Evolutionary conservation across 2,888 invertebrate species (phyloP), one percentile per base, ranked within the genome.

Genomic region (Lobophora halterata): DNA sequence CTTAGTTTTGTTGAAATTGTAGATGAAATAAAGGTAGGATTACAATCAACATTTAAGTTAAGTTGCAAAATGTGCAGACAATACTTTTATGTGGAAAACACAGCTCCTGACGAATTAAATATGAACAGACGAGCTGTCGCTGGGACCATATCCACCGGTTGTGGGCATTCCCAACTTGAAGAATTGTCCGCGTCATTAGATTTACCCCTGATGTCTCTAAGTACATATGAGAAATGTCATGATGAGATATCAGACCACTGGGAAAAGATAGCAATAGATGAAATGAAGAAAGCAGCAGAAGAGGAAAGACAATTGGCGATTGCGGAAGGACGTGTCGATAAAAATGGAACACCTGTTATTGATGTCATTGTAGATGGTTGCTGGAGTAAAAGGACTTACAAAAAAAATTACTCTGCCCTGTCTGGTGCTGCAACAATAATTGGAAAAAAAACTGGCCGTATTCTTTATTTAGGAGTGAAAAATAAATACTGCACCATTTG

Each of bases 381-480:
- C 28, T 54, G 53, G 50, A 26, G 29, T 24, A 51, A 46, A 21
- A 25, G 50, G 5, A 49, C 52, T 2, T 52, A 50, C 28, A 32
- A 21, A 32, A 49, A 40, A 13, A 50, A 52, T 27, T 50, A 46
- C 18, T 20, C 43, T 11, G 51, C 51, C n/a, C 23, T 41, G 14
- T 52, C 49, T 5, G 55, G 52, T 3, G 45, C 45, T 30, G 51
- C 54, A 14, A 46, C 49, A 3, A 56, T 52, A 3, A 48, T 56
- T 30, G 52, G 50, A 4, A 33, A 39, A 31, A 25, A 29, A 7
- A 40, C 40, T 30, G 46, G 49, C n/a, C 16, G 52, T 38, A 44
- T 55, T 11, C 14, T 47, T 24, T 29, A 20, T n/a, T 35, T 46
- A 27, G 5, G 32, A 5, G 48, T 49, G 2, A 52, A 52, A 43